phyloP scores from a whole-genome alignment of 1,140 invertebrate genomes.

The Lysiphlebus fabarum region DNA sequence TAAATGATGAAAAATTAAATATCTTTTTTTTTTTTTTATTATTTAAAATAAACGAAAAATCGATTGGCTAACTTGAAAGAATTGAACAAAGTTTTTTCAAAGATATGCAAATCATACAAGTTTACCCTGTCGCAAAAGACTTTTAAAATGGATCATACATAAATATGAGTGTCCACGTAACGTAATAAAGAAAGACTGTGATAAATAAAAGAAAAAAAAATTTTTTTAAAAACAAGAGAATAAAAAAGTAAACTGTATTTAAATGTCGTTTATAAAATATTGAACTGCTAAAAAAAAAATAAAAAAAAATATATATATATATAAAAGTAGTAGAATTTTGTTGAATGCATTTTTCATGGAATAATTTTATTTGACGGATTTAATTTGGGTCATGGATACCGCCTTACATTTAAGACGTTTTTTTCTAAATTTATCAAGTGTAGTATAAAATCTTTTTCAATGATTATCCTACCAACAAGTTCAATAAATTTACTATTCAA shows the following conservation, averaged over 20 bases:
- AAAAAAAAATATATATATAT: too few relatives aligned
- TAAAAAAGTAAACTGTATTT: slow-evolving; percentile 6
- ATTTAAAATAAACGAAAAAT: too few relatives aligned
- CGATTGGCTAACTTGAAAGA: neutral
- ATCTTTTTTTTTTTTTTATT: too few relatives aligned
- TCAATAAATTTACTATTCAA: slow-evolving; percentile 13
- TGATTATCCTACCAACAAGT: slow-evolving; percentile 14
- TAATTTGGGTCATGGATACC: too few relatives aligned
- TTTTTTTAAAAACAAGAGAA: slow-evolving; percentile 6
- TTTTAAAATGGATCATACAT: slow-evolving; percentile 19
- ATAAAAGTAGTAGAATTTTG: too few relatives aligned
- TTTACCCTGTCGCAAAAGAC: slow-evolving; percentile 17
- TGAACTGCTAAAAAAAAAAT: too few relatives aligned
- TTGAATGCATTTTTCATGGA: too few relatives aligned
- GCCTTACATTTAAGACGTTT: too few relatives aligned
- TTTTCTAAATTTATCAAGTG: too few relatives aligned
- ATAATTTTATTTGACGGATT: too few relatives aligned
- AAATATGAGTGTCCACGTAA: slow-evolving; percentile 35
- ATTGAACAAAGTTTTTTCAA: slow-evolving; percentile 27
- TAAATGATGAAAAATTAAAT: too few relatives aligned
- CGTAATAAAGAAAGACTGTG: slow-evolving; percentile 23
- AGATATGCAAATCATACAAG: slow-evolving; percentile 25
- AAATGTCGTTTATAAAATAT: too few relatives aligned
- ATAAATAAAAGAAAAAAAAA: slow-evolving; percentile 11
- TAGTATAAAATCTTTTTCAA: slow-evolving; percentile 9